Base-by-base conservation (phyloP, 2,113 vertebrate species). In the Oenanthe melanoleuca region DNA sequence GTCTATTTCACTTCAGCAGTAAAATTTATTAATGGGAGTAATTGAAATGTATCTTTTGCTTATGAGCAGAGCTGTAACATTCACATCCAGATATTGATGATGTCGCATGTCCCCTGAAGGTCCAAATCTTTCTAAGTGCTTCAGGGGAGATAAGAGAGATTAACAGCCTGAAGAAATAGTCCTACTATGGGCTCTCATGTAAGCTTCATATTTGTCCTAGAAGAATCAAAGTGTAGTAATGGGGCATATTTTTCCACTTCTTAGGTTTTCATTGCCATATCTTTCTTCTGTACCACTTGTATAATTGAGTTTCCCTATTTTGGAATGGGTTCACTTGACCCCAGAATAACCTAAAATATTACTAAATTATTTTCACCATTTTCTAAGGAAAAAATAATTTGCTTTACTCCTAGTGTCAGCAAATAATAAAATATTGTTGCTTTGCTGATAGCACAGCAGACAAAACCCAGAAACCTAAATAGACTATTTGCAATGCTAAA, bases 401-500 rank as follows among this genome's bases (percentile, higher is more conserved):
- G 60, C 49, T 92, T 93, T 90, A 81, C 61, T 86, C 37, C 60
- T 74, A 72, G 72, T 86, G 88, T 94, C 92, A 95, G 74, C 88
- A 95, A 96, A 95, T 88, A 96, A 96, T 80, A 79, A 95, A 90
- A 94, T 86, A 92, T 88, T 92, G 80, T 88, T 93, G n/a, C 61
- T 95, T 94, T 95, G 77, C 77, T 95, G 80, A 91, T 94, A 96
- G 72, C 69, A 71, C 40, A 88, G 60, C 55, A 59, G 69, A 69
- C 64, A 80, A 94, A 96, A 74, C 29, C 5, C 37, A 50, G 60
- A 91, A 89, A 88, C 64, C 37, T 86, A 90, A 90, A 86, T 7
- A 86, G 75, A 67, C 44, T 64, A 86, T 74, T 93, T 92, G 57
- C 49, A 93, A 79, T 81, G 70, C 69, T 93, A 92, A 94, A 93